Percentiles rank a stretch among this genome's conserved stretches.
Evolutionary conservation across 64 coral and sea anemone genomes (phyloP).

Genomic region (Montipora cactus): DNA sequence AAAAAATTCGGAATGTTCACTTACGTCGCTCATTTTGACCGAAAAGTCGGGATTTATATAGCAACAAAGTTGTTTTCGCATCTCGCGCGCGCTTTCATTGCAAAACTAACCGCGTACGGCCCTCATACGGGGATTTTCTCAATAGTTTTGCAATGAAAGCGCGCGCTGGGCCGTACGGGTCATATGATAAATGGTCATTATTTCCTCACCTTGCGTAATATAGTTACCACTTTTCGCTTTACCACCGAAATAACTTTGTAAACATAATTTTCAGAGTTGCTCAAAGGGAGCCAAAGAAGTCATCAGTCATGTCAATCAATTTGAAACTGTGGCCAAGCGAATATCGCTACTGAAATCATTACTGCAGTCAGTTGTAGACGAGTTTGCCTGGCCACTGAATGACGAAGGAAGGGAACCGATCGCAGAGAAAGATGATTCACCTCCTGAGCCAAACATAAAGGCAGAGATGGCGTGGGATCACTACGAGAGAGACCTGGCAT

Average conservation of each 20-base stretch:
- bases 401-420: not conserved
- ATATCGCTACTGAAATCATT: slow-evolving; percentile 23
- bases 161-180: too few species aligned
- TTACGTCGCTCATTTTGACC: too few species aligned
- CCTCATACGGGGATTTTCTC: too few species aligned
- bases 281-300: slow-evolving; percentile 25
- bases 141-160: too few species aligned
- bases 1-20: too few species aligned
- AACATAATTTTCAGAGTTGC: not conserved
- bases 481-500: slow-evolving; percentile 50
- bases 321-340: slow-evolving; percentile 13
- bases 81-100: too few species aligned
- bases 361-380: slow-evolving; percentile 25
- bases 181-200: too few species aligned
- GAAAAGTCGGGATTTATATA: too few species aligned
- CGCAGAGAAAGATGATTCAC: not conserved
- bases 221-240: too few species aligned
- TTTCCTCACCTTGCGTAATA: too few species aligned
- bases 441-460: not conserved
- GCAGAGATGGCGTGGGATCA: slow-evolving; percentile 67
- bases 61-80: too few species aligned
- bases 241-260: not conserved
- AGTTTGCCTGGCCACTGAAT: slow-evolving; percentile 14
- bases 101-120: too few species aligned
- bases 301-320: not conserved